phyloP scores from a whole-genome alignment of 2,888 invertebrate genomes.

The Drosophila dives region DNA sequence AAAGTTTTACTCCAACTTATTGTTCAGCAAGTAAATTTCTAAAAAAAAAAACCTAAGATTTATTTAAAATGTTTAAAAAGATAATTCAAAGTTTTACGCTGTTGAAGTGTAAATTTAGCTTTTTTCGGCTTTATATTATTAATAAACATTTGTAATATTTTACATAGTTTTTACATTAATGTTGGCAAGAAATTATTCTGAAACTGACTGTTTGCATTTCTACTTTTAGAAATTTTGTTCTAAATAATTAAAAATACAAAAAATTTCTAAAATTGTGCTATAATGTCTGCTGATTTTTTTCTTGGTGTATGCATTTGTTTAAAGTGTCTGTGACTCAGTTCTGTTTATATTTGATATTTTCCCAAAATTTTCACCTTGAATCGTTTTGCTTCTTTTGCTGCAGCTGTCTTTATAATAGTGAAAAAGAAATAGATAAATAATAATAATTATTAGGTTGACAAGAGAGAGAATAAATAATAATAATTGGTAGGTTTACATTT shows the following conservation, averaged over 20 bases:
- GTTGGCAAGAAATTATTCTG: too few relatives aligned
- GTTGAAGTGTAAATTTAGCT: neutral
- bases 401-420: constrained; percentile 19
- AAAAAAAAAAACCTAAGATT: too few relatives aligned
- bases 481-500: constrained; percentile 5
- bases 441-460: neutral
- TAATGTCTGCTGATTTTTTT: neutral
- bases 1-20: neutral
- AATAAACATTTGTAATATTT: too few relatives aligned
- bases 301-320: neutral
- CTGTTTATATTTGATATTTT: constrained; percentile 4
- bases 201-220: too few relatives aligned
- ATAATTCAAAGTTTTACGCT: neutral
- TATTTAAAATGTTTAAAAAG: too few relatives aligned
- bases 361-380: constrained; percentile 23
- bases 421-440: constrained; percentile 1
- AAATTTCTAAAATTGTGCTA: neutral
- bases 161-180: too few relatives aligned
- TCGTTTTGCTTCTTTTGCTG: constrained; percentile 16
- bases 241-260: too few relatives aligned
- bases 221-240: too few relatives aligned
- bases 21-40: too few relatives aligned
- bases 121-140: too few relatives aligned
- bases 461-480: constrained; percentile 1
- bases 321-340: neutral